Conservation (phyloP, 2,113 vertebrate species). For the Plectropomus leopardus region DNA sequence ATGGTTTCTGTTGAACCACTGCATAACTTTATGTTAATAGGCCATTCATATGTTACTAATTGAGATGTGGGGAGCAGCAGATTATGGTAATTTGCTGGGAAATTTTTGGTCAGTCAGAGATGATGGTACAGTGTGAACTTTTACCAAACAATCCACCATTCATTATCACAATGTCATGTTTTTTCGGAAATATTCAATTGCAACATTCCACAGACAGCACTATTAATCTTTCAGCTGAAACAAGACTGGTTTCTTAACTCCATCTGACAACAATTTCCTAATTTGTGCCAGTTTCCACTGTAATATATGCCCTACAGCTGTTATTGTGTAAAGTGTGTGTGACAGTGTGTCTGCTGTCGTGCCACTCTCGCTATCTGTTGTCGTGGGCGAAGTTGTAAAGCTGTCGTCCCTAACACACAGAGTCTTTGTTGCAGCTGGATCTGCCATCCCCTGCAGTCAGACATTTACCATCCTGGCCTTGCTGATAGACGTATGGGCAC, state of each 20-base stretch:
- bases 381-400: conserved; percentile 21
- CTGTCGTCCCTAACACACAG: neutral
- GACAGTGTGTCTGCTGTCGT: neutral
- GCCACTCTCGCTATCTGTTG: conserved; percentile 1
- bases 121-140: conserved; percentile 1
- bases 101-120: neutral
- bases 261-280: conserved; percentile 18
- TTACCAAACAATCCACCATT: neutral
- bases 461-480: neutral
- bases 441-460: conserved; percentile 12
- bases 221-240: conserved; percentile 21
- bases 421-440: conserved; percentile 28
- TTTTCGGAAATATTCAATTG: conserved; percentile 8
- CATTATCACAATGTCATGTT: neutral
- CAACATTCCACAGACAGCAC: conserved; percentile 6
- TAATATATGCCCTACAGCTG: neutral
- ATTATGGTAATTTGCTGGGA: conserved; percentile 14
- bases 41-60: neutral
- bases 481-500: conserved; percentile 37
- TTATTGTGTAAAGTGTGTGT: conserved; percentile 28
- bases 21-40: conserved; percentile 24
- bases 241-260: conserved; percentile 26
- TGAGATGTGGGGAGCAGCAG: neutral
- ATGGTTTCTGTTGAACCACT: conserved; percentile 9
- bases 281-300: conserved; percentile 26